Evolutionary conservation across 2,888 invertebrate species (phyloP), one percentile per base, ranked within the genome.

Genomic region (Choristoneura rosaceana): DNA sequence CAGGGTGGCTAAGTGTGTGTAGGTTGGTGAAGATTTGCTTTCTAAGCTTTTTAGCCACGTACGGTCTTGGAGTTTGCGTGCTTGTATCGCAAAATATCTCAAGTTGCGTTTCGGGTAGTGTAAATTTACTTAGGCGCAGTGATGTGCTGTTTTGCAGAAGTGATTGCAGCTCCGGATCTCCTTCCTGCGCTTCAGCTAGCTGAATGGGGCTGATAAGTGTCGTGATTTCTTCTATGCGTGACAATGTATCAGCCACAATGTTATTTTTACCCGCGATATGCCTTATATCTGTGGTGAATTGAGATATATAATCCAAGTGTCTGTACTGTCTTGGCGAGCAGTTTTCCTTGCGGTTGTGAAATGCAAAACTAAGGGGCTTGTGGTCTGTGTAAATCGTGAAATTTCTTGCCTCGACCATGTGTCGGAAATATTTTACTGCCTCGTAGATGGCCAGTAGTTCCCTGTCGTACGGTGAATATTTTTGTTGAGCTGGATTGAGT

Each of bases 381-480:
- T 64, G 64, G 14, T 64, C 64, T 8, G 64, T 64, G 47, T 64
- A 64, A 2, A 64, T 47, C 2, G 34, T 52, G 34, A 64, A 64
- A 9, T 34, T 7, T 34, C 64, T 25, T 2, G 64, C 64, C 15
- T 64, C 64, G 15, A 64, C n/a, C 64, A 64, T 64, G n/a, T 52
- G 52, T 14, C 52, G 14, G n/a, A 64, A 64, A 9, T 64, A 34
- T 38, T 14, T n/a, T 2, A 66, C 34, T 7, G 38, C 43, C 7
- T 66, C 58, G 43, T 66, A 66, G 12, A 66, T 66, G 17, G 66
- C 66, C 4, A 66, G 58, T 10, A 70, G 50, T 43, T 66, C 66
- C 14, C 66, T 15, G 25, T 66, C 66, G 17, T 66, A 66, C 3
- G 69, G 41, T 8, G 43, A 55, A 34, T 70, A 70, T n/a, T 70